Evolutionary conservation across 2,113 vertebrate genomes (phyloP).

Genomic region (Rallus limicola): DNA sequence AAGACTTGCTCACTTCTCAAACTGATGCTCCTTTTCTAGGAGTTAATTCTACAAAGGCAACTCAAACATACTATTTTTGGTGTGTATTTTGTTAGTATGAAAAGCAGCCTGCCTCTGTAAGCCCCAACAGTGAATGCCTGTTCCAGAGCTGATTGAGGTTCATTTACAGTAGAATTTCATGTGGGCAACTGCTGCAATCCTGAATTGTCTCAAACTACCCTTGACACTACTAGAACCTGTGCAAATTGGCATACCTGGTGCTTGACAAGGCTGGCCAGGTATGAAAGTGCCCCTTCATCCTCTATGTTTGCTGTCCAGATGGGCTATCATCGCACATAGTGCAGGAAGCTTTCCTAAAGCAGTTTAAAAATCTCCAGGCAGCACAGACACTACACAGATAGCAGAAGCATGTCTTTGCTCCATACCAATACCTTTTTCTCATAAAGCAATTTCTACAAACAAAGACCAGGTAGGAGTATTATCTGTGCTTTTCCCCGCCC

Average conservation of each 20-base stretch:
- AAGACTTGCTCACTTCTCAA: not conserved
- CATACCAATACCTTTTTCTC: not conserved
- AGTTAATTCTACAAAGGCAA: not conserved
- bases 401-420: not conserved
- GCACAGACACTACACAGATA: not conserved
- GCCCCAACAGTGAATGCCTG: not conserved
- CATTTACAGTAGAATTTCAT: not conserved
- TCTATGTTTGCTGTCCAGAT: rapidly evolving
- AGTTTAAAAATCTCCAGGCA: not conserved
- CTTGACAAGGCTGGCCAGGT: not conserved
- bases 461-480: not conserved
- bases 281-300: not conserved
- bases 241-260: not conserved
- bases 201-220: not conserved
- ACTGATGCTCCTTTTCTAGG: not conserved
- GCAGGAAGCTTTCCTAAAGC: not conserved
- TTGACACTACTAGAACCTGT: not conserved
- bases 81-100: not conserved
- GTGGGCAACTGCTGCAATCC: not conserved
- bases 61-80: not conserved
- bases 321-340: not conserved
- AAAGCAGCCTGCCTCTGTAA: not conserved
- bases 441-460: not conserved
- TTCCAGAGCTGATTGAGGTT: not conserved
- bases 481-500: not conserved